These are phyloP conservation scores for Zaprionus vittiger DNA, from an alignment of 1,140 invertebrate species.

Conservation along the genomic window DNA sequence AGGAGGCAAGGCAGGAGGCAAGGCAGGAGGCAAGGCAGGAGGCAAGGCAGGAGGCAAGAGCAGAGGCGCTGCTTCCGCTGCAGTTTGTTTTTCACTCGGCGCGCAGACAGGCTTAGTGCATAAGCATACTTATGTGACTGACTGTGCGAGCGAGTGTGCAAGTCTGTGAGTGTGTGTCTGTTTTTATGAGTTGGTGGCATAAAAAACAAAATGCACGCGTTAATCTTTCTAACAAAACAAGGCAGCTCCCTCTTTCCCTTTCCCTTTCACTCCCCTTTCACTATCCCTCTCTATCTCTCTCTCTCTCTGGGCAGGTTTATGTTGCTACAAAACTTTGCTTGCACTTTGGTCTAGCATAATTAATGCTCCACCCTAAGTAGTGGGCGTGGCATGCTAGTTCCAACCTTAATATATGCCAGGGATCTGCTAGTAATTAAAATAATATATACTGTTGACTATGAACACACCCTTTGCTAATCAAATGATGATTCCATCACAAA, in stretches of 20 bases:
- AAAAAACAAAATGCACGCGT: conserved; percentile 73
- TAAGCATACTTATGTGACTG: conserved; percentile 42
- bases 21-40: background rate
- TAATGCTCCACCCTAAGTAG: conserved; percentile 66
- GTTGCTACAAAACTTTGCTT: conserved; percentile 75
- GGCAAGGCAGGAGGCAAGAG: background rate
- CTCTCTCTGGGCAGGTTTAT: conserved; percentile 44
- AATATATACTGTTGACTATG: background rate
- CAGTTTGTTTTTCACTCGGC: conserved; percentile 70
- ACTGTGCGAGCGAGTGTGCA: conserved; percentile 7
- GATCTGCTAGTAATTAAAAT: background rate
- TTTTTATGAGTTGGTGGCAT: conserved; percentile 62
- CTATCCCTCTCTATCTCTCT: background rate
- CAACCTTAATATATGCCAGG: background rate
- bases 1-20: background rate
- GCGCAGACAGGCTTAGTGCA: conserved; percentile 71
- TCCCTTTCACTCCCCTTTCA: background rate
- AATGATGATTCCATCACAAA: background rate
- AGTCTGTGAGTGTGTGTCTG: conserved; percentile 31
- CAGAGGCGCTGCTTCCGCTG: conserved; percentile 73
- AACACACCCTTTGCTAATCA: background rate
- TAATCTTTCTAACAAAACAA: conserved; percentile 79
- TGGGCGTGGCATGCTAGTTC: conserved; percentile 26
- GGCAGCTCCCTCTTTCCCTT: conserved; percentile 30
- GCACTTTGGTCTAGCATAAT: conserved; percentile 78